Evolutionary conservation across 2,888 invertebrate species (phyloP), one percentile per base, ranked within the genome.

Genomic region (Tenthredo amoena): DNA sequence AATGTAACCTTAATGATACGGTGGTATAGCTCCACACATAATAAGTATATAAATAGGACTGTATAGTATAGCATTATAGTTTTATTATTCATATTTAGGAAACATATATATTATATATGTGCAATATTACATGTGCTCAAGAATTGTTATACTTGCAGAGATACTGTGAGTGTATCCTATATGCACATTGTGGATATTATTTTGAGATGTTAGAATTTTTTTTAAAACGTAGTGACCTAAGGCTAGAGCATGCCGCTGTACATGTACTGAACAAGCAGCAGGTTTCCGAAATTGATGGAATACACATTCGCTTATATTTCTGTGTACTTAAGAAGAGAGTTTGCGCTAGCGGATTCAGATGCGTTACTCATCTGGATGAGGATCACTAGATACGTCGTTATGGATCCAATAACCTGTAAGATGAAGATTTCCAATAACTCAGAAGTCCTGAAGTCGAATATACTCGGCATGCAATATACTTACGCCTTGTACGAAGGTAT

Each of bases 361-460:
- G 26, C 12, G 18, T 21, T 15, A 37, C 72, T 62, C 79, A 86
- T 86, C 76, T 88, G 87, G 74, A 88, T 87, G 10, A 88, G 34
- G 62, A 88, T 88, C 81, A 88, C 82, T 6, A 87, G 76, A 43
- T 88, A 88, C 5, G 88, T 88, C 9, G 85, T 86, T n/a, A 87
- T 68, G 0, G 87, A 84, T 47, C 86, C 88, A 12, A 86, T 58
- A 40, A 62, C 58, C 74, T 74, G 74, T 74, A 40, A 85, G 43
- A 74, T 34, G n/a, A 50, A 79, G n/a, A 31, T 65, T 77, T 0
- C 43, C 21, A n/a, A 77, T 62, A 58, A 18, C 1, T 43, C 21
- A 65, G 3, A 26, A 76, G n/a, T 81, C 68, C 18, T 43, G n/a
- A 37, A 31, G 37, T 40, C 50, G n/a, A 83, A 81, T n/a, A 74